Conservation (phyloP, 2,888 invertebrate species). For the Tenthredo mesomela region DNA sequence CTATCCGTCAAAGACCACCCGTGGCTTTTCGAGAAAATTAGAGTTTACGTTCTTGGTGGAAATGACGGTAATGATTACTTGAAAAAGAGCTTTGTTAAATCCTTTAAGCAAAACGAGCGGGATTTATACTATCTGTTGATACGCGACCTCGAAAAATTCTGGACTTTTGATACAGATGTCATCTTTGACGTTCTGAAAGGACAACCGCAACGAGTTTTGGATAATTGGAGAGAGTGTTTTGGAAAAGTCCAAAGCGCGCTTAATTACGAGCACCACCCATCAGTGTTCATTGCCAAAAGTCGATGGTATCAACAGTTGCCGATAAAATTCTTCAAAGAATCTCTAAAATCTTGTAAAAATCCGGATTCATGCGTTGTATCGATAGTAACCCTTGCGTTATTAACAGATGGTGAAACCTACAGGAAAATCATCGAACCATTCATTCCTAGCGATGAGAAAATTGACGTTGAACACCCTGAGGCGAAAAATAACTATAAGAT, state of each 20-base stretch:
- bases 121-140: slow-evolving; percentile 57
- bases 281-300: slow-evolving; percentile 1
- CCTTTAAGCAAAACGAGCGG: slow-evolving; percentile 54
- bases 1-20: slow-evolving; percentile 63
- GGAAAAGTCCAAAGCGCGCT: not conserved
- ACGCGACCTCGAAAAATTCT: not conserved
- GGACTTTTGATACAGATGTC: not conserved
- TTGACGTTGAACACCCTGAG: slow-evolving; percentile 58
- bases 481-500: slow-evolving; percentile 56
- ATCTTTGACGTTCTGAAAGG: slow-evolving; percentile 54
- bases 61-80: not conserved
- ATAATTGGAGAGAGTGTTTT: slow-evolving; percentile 61
- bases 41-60: slow-evolving; percentile 49
- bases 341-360: not conserved
- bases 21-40: slow-evolving; percentile 60
- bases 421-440: slow-evolving; percentile 62
- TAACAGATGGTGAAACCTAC: slow-evolving; percentile 62
- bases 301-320: slow-evolving; percentile 29
- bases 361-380: slow-evolving; percentile 24
- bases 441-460: slow-evolving; percentile 59
- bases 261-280: not conserved
- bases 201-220: slow-evolving; percentile 52
- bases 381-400: slow-evolving; percentile 58
- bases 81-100: not conserved
- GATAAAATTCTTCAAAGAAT: slow-evolving; percentile 12